Conservation (phyloP, 2,888 invertebrate species). For the Dione juno region DNA sequence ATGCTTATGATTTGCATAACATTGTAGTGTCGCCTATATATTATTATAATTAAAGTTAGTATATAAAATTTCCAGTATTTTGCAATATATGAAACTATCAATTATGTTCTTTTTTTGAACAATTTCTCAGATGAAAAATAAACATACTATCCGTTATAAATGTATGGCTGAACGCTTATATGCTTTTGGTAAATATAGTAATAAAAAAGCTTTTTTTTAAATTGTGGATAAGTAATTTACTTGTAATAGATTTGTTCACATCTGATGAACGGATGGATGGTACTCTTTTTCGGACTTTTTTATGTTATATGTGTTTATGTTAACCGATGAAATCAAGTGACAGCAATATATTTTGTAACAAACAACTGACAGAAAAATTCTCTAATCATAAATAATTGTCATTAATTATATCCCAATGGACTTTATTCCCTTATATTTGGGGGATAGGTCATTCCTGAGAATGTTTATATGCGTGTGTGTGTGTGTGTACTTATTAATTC, state of each 20-base stretch:
- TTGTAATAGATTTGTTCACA: neutral
- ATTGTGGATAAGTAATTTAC: neutral
- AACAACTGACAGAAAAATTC: neutral
- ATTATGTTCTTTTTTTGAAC: neutral
- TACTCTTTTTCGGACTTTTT: neutral
- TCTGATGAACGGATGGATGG: neutral
- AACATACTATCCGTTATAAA: neutral
- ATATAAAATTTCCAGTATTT: constrained; percentile 7
- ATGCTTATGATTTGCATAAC: constrained; percentile 13
- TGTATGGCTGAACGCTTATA: neutral
- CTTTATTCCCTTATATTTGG: neutral
- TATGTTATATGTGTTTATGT: neutral
- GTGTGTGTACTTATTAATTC: constrained; percentile 4
- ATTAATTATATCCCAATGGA: neutral
- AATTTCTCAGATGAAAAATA: neutral
- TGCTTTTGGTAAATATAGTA: too few relatives aligned
- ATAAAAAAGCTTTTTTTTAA: neutral
- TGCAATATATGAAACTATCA: constrained; percentile 6
- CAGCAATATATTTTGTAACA: constrained; percentile 4
- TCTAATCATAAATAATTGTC: constrained; percentile 6
- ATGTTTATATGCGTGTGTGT: constrained; percentile 7
- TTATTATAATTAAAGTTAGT: constrained; percentile 7
- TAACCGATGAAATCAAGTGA: neutral
- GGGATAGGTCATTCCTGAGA: constrained; percentile 32
- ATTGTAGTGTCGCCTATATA: constrained; percentile 22